These are phyloP conservation scores for Napeogenes sylphis DNA, from an alignment of 2,888 invertebrate species.

Conservation along the genomic window DNA sequence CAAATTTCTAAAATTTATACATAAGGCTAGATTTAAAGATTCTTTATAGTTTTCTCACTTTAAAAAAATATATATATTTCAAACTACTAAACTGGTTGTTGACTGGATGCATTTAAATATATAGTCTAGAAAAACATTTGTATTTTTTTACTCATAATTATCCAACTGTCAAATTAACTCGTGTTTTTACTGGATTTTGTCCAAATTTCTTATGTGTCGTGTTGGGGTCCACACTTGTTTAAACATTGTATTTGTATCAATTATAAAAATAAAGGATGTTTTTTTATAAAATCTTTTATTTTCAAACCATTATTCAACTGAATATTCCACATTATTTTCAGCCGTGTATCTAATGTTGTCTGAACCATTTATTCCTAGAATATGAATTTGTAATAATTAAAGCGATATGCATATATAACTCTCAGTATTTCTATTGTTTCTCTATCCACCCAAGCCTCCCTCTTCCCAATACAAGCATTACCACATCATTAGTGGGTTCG, in stretches of 20 bases:
- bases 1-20: not conserved
- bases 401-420: too few relatives aligned
- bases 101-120: too few relatives aligned
- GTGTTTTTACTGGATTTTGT: too few relatives aligned
- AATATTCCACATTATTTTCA: too few relatives aligned
- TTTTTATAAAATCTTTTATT: conserved; percentile 10
- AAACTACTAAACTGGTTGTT: not conserved
- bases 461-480: conserved; percentile 61
- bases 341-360: too few relatives aligned
- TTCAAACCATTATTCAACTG: not conserved
- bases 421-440: conserved; percentile 28
- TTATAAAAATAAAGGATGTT: conserved; percentile 15
- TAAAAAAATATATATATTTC: not conserved
- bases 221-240: conserved; percentile 7
- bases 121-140: too few relatives aligned
- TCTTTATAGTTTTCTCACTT: not conserved
- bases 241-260: conserved; percentile 1
- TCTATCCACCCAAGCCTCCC: conserved; percentile 58
- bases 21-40: not conserved
- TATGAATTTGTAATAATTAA: too few relatives aligned
- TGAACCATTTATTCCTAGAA: too few relatives aligned
- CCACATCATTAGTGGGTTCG: conserved; percentile 49
- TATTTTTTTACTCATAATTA: too few relatives aligned
- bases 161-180: too few relatives aligned
- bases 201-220: too few relatives aligned